Base-by-base conservation (phyloP, 2,888 invertebrate genomes). In the Aplocera efformata region DNA sequence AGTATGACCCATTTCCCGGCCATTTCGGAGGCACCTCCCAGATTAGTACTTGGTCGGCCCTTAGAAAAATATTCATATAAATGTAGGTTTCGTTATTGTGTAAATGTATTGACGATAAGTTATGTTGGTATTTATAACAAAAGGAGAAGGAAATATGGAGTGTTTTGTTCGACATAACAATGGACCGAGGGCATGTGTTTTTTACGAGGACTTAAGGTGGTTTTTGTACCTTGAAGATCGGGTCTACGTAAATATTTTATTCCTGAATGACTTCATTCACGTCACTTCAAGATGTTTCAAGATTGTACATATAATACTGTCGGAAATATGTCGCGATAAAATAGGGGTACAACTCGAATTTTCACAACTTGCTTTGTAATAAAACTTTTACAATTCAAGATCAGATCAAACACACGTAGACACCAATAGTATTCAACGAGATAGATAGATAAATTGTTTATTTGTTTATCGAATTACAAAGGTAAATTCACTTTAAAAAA, bases 1-100 rank as follows among this genome's bases (percentile, higher is more conserved):
- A 63, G 62, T 50, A 65, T 66, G 79, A 78, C 78, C 79, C 72
- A 79, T 71, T 80, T 79, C 64, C 55, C 50, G 60, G 58, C 50
- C 68, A 67, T 71, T 77, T 76, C 72, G 70, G 72, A 71, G 62
- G 61, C 62, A 50, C 53, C 62, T 65, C 56, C 58, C 64, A 74
- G 65, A 78, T 79, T 77, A 75, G 76, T 70, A 67, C 66, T 69
- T 63, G 63, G 56, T 58, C 42, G 59, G 56, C 58, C 64, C 58
- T 60, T 67, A 64, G 59, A 66, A 72, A 72, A 67, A 73, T 72
- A 71, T 71, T 72, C 67, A 59, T 67, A 68, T 63, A 63, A 73
- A 73, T 67, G 63, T 65, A 33, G 63, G 60, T 66, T 67, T 57
- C 57, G 62, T 61, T 73, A 70, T 69, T 73, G 63, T 53, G 43